Percentiles rank a stretch among this genome's conserved stretches.
Conservation (phyloP, 2,888 invertebrate genomes). For the Caenorhabditis sinica region DNA sequence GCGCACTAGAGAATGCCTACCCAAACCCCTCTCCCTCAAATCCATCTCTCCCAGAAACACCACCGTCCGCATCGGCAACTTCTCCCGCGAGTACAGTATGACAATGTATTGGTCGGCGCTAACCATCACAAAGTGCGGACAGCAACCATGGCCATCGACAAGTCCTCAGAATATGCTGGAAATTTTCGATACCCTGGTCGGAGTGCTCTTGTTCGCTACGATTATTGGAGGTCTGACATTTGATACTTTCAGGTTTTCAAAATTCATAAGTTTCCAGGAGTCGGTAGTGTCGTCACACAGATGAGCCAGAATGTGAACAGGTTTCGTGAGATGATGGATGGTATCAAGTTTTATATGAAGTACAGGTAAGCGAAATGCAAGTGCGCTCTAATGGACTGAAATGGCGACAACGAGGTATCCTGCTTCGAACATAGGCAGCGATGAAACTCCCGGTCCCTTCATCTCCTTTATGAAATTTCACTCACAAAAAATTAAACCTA, state of each 20-base stretch:
- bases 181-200: slow-evolving; percentile 80
- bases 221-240: slow-evolving; percentile 77
- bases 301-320: slow-evolving; percentile 79
- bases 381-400: neutral
- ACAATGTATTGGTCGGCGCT: slow-evolving; percentile 82
- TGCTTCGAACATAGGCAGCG: no score
- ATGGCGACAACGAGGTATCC: no score
- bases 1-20: no score
- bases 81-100: slow-evolving; percentile 81
- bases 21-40: neutral
- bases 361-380: slow-evolving; percentile 47
- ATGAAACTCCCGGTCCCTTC: no score
- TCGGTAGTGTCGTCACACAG: slow-evolving; percentile 72
- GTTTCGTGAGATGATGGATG: slow-evolving; percentile 80
- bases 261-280: slow-evolving; percentile 7
- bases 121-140: slow-evolving; percentile 82
- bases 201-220: slow-evolving; percentile 82
- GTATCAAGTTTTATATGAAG: slow-evolving; percentile 69
- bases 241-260: neutral
- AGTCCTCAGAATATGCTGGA: slow-evolving; percentile 81
- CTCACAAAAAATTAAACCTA: neutral
- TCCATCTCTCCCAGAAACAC: neutral
- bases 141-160: slow-evolving; percentile 81
- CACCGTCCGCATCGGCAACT: slow-evolving; percentile 73
- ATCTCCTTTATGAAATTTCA: no score